Evolutionary conservation across 1,140 invertebrate genomes (phyloP).

Genomic region (Leptopilina boulardi): DNA sequence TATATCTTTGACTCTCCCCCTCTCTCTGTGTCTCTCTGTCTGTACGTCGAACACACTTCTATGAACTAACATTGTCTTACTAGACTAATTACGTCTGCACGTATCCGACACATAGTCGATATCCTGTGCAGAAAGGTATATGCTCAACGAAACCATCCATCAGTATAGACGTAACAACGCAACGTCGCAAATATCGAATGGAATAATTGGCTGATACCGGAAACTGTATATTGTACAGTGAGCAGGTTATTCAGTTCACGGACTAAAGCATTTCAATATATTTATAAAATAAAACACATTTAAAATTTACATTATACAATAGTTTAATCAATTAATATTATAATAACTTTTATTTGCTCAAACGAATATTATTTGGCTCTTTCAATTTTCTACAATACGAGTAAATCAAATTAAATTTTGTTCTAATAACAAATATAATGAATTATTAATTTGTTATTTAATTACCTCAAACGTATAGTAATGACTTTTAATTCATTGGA

Average conservation of each 20-base stretch:
- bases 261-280: slow-evolving; percentile 18
- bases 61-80: slow-evolving; percentile 31
- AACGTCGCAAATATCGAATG: slow-evolving; percentile 38
- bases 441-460: too few relatives aligned
- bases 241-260: not conserved
- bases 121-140: slow-evolving; percentile 32
- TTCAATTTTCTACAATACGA: too few relatives aligned
- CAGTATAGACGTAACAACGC: slow-evolving; percentile 25
- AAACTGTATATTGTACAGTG: slow-evolving; percentile 34
- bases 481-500: too few relatives aligned
- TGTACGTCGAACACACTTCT: slow-evolving; percentile 3
- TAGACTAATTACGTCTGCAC: slow-evolving; percentile 26
- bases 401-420: too few relatives aligned
- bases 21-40: too few relatives aligned
- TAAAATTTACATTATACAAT: not conserved
- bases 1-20: slow-evolving; percentile 21
- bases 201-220: slow-evolving; percentile 42
- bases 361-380: not conserved
- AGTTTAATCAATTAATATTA: not conserved
- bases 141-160: slow-evolving; percentile 29
- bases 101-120: slow-evolving; percentile 27
- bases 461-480: too few relatives aligned
- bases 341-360: not conserved
- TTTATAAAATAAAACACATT: not conserved
- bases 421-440: too few relatives aligned